phyloP scores from a whole-genome alignment of 2,888 invertebrate species.

The Alloscopus bannaensis region DNA sequence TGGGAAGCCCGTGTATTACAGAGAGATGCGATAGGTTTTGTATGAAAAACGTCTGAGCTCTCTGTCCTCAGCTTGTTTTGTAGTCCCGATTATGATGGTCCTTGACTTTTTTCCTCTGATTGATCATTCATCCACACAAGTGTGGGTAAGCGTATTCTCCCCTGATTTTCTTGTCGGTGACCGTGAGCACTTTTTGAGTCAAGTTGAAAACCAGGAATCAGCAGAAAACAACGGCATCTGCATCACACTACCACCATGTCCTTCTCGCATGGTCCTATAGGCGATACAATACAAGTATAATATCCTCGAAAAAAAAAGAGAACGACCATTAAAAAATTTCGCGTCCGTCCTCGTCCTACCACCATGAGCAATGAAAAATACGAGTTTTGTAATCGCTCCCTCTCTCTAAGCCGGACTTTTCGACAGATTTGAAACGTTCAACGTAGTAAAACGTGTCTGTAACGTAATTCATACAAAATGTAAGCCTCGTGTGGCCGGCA shows the following conservation, averaged over 20 bases:
- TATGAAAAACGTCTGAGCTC: too few relatives aligned
- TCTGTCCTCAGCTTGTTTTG: too few relatives aligned
- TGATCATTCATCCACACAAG: conserved; percentile 34
- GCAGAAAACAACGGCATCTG: conserved; percentile 45
- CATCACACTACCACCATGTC: conserved; percentile 41
- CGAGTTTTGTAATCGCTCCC: conserved; percentile 5
- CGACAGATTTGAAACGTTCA: too few relatives aligned
- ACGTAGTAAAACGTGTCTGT: too few relatives aligned
- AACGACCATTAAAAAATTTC: conserved; percentile 28
- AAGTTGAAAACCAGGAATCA: conserved; percentile 40
- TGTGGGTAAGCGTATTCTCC: too few relatives aligned
- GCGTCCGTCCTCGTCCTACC: conserved; percentile 62
- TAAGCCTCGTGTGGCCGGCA: too few relatives aligned
- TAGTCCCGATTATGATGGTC: too few relatives aligned
- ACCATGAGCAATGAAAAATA: conserved; percentile 60
- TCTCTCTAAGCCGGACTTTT: too few relatives aligned
- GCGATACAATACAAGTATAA: conserved; percentile 32
- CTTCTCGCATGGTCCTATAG: conserved; percentile 23
- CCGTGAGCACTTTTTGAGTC: conserved; percentile 48
- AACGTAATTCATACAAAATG: too few relatives aligned
- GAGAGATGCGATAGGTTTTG: too few relatives aligned
- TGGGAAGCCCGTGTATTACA: too few relatives aligned
- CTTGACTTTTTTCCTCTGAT: conserved; percentile 45
- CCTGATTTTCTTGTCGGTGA: neutral
- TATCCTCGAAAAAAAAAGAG: conserved; percentile 5